Evolutionary conservation across 2,113 vertebrate genomes (phyloP).

Genomic region (Cisticola juncidis): DNA sequence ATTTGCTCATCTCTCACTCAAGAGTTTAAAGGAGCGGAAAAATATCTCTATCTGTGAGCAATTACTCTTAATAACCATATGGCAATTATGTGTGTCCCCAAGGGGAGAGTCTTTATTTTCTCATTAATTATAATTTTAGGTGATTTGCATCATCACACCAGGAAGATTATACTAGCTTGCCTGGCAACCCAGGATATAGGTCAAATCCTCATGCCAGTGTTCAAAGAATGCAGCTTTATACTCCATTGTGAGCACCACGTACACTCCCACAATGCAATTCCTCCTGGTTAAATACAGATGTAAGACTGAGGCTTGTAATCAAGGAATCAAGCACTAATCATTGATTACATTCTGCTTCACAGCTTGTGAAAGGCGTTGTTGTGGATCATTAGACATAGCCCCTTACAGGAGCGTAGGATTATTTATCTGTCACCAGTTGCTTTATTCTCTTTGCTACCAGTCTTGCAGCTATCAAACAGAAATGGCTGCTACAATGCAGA

Average conservation of each 20-base stretch:
- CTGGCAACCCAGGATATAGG: slow-evolving; percentile 37
- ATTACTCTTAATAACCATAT: slow-evolving; percentile 51
- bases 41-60: slow-evolving; percentile 33
- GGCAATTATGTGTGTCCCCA: slow-evolving; percentile 41
- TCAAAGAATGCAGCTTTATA: slow-evolving; percentile 17
- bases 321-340: slow-evolving; percentile 62
- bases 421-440: slow-evolving; percentile 50
- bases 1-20: not conserved
- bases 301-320: slow-evolving; percentile 52
- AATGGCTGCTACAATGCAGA: not conserved
- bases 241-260: not conserved
- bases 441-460: slow-evolving; percentile 6
- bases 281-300: slow-evolving; percentile 53
- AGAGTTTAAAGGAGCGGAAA: not conserved
- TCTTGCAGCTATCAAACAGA: slow-evolving; percentile 2
- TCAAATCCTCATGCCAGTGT: slow-evolving; percentile 25
- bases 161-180: slow-evolving; percentile 15
- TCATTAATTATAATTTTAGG: slow-evolving; percentile 56
- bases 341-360: slow-evolving; percentile 53
- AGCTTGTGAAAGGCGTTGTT: slow-evolving; percentile 59
- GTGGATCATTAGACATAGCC: slow-evolving; percentile 58
- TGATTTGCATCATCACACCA: slow-evolving; percentile 43
- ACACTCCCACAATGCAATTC: slow-evolving; percentile 13
- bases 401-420: slow-evolving; percentile 53
- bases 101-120: slow-evolving; percentile 53